Evolutionary conservation across 2,888 invertebrate species (phyloP).

Genomic region (Harpagoxenus sublaevis): DNA sequence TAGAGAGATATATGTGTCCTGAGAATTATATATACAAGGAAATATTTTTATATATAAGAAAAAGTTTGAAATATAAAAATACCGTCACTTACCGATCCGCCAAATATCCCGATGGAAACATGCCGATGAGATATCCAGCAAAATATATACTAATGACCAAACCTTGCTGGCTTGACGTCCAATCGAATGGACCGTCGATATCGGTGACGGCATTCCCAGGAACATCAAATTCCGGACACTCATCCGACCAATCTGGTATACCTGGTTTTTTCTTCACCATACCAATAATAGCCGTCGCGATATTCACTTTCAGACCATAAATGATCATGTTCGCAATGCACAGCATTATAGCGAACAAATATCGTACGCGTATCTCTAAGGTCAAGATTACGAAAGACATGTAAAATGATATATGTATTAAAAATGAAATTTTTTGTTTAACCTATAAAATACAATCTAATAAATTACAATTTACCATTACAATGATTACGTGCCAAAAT

Average conservation of each 20-base stretch:
- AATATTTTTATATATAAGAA: not conserved
- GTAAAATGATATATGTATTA: not conserved
- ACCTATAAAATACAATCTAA: not conserved
- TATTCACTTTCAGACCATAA: constrained; percentile 83
- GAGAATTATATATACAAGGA: not conserved
- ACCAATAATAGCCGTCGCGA: constrained; percentile 82
- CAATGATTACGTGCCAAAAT: not conserved
- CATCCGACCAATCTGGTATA: constrained; percentile 46
- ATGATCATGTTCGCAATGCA: constrained; percentile 85
- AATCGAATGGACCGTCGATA: constrained; percentile 82
- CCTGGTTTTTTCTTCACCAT: constrained; percentile 79
- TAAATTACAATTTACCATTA: not conserved
- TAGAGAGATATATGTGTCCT: not conserved
- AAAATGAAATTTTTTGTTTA: constrained; percentile 4
- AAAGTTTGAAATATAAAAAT: not conserved
- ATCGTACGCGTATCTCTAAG: constrained; percentile 77
- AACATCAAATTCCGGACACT: constrained; percentile 76
- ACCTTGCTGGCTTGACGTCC: constrained; percentile 81
- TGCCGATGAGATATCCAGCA: constrained; percentile 83
- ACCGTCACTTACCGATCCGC: constrained; percentile 81
- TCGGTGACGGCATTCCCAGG: constrained; percentile 49
- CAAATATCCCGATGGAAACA: constrained; percentile 84
- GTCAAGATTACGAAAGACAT: not conserved
- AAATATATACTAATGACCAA: constrained; percentile 83
- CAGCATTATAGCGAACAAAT: constrained; percentile 83